Evolutionary conservation across 1,140 invertebrate genomes (phyloP).

Genomic region (Ceratina calcarata): DNA sequence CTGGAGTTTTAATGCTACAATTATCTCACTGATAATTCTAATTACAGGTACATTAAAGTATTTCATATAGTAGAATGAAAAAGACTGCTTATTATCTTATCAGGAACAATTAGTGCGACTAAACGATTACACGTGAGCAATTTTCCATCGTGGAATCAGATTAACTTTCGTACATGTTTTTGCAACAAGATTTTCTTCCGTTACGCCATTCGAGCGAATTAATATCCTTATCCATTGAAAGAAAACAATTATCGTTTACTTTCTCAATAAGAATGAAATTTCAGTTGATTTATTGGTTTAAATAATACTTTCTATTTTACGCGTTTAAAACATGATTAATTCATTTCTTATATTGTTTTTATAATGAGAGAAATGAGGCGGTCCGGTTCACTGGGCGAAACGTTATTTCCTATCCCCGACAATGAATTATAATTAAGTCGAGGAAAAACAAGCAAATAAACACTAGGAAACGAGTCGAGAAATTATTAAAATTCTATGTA

Average conservation of each 20-base stretch:
- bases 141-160: conserved; percentile 20
- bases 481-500: no score
- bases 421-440: background rate
- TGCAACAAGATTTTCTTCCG: background rate
- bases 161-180: conserved; percentile 4
- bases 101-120: conserved; percentile 30
- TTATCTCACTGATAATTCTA: background rate
- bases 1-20: no score
- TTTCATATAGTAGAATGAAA: background rate
- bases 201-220: conserved; percentile 9
- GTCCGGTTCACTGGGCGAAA: conserved; percentile 19
- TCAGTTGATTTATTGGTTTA: conserved; percentile 27
- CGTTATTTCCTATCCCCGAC: background rate
- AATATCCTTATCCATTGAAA: background rate
- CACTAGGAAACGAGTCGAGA: no score
- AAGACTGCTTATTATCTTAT: conserved; percentile 35
- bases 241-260: background rate
- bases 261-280: conserved; percentile 34
- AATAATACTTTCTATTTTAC: conserved; percentile 43
- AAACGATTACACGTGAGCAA: conserved; percentile 20
- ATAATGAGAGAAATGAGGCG: conserved; percentile 31
- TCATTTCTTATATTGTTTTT: conserved; percentile 23
- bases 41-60: conserved; percentile 1
- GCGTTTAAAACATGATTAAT: conserved; percentile 26
- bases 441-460: background rate